Evolutionary conservation across 2,888 invertebrate genomes (phyloP).

Genomic region (Chrysolina oricalcia): DNA sequence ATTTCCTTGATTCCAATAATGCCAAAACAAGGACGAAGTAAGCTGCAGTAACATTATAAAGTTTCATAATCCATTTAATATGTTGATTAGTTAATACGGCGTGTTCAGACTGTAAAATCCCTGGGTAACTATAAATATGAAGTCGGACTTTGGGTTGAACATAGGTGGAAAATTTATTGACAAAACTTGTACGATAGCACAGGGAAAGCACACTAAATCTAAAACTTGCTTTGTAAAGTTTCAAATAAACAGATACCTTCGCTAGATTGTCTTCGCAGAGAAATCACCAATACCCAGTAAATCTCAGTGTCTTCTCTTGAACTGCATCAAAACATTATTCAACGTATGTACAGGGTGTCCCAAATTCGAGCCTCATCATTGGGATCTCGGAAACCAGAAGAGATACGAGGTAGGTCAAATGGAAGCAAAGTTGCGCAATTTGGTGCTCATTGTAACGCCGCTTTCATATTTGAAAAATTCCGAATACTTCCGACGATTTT

Average conservation of each 20-base stretch:
- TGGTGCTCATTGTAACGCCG: no score
- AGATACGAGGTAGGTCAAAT: no score
- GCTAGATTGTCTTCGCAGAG: not conserved
- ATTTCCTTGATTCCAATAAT: no score
- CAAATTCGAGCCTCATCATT: no score
- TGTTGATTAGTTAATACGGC: not conserved
- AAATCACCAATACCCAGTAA: not conserved
- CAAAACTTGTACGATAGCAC: not conserved
- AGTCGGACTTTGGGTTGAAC: not conserved
- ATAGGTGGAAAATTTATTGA: slow-evolving; percentile 9
- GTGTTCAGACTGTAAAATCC: not conserved
- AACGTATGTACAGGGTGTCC: no score
- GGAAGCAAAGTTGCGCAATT: no score
- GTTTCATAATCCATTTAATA: not conserved
- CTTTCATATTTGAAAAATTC: no score
- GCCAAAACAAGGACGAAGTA: not conserved
- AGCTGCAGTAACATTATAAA: not conserved
- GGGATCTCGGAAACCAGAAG: no score
- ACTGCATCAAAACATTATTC: no score
- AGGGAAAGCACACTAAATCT: not conserved
- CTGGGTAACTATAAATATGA: not conserved
- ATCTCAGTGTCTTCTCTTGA: no score
- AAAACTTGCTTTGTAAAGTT: not conserved
- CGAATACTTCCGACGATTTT: no score
- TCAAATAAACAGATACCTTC: not conserved